These are phyloP conservation scores for Hylyphantes graminicola DNA, from an alignment of 1,140 invertebrate genomes.

Conservation along the genomic window DNA sequence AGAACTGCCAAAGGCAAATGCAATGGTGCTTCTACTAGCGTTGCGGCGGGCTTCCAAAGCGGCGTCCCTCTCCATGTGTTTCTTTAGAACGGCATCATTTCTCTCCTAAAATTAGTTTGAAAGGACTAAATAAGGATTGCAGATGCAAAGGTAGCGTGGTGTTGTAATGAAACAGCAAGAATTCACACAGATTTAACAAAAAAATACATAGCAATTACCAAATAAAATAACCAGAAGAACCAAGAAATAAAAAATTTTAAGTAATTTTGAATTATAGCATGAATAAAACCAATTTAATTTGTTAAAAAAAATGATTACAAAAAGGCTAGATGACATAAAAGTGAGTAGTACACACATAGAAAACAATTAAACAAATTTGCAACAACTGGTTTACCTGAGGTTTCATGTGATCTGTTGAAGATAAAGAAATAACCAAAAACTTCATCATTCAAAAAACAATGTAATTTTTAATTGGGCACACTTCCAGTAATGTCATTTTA, in stretches of 20 bases:
- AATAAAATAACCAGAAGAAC: not conserved
- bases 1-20: slow-evolving; percentile 90
- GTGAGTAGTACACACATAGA: no score
- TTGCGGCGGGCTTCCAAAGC: slow-evolving; percentile 80
- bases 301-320: no score
- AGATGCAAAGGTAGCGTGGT: not conserved
- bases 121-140: not conserved
- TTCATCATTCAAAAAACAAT: no score
- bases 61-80: slow-evolving; percentile 85
- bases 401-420: no score
- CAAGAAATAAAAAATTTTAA: not conserved
- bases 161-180: slow-evolving; percentile 5
- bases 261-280: no score
- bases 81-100: slow-evolving; percentile 83
- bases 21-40: slow-evolving; percentile 76
- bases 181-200: not conserved
- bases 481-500: no score
- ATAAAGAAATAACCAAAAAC: no score
- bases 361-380: no score
- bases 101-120: slow-evolving; percentile 73
- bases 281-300: no score
- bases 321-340: no score
- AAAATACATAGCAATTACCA: not conserved
- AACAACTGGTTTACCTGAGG: no score
- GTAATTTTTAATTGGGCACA: no score